phyloP scores from a whole-genome alignment of 2,888 invertebrate genomes.

The Plutella xylostella region DNA sequence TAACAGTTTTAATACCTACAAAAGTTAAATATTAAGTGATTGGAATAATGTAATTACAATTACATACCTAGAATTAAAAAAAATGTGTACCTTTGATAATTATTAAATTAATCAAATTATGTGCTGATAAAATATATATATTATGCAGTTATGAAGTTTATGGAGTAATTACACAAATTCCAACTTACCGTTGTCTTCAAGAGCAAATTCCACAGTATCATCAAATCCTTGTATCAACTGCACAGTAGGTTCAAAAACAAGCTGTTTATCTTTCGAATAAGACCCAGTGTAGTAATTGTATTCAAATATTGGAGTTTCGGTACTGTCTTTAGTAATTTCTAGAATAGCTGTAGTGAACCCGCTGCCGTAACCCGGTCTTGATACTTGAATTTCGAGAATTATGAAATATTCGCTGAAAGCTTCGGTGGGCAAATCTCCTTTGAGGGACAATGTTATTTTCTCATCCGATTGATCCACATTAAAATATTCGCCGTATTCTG shows the following conservation, averaged over 20 bases:
- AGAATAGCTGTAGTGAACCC: not conserved
- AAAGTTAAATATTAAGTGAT: no score
- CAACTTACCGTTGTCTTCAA: not conserved
- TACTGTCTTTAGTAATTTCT: not conserved
- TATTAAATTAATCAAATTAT: no score
- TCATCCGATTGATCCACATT: not conserved
- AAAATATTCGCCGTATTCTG: conserved; percentile 2
- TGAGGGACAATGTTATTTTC: not conserved
- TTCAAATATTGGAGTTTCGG: not conserved
- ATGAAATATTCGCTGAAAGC: not conserved
- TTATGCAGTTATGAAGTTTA: no score
- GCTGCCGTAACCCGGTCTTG: not conserved
- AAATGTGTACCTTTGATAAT: no score
- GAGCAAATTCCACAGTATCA: not conserved
- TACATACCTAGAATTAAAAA: no score
- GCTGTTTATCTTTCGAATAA: not conserved
- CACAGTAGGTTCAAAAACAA: not conserved
- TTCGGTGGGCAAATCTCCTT: not conserved
- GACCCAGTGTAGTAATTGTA: not conserved
- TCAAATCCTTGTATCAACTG: conserved; percentile 3
- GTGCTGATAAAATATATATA: no score
- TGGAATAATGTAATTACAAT: no score
- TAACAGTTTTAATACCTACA: no score
- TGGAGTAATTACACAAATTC: no score
- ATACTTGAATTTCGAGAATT: not conserved